These are phyloP conservation scores for Drosophila mauritiana DNA, from an alignment of 1,140 invertebrate species.

Conservation along the genomic window DNA sequence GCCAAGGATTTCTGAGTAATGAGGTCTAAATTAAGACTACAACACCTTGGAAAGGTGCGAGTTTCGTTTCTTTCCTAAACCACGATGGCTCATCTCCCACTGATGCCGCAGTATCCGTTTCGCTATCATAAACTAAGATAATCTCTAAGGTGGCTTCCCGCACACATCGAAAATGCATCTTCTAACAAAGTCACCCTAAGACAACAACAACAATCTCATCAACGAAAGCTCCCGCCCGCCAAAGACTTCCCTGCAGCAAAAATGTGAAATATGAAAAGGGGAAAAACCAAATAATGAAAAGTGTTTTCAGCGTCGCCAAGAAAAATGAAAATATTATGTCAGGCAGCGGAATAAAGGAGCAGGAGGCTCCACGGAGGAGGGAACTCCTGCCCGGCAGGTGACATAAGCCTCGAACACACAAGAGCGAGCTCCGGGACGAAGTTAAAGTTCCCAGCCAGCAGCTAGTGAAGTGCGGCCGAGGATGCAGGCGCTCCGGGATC, in stretches of 20 bases:
- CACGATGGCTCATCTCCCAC: slow-evolving; percentile 12
- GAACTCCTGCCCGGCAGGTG: slow-evolving; percentile 42
- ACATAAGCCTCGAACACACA: slow-evolving; percentile 59
- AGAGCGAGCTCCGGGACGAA: slow-evolving; percentile 38
- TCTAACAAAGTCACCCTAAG: slow-evolving; percentile 21
- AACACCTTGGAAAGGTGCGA: slow-evolving; percentile 1
- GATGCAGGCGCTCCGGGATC: slow-evolving; percentile 18
- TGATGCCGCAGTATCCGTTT: slow-evolving; percentile 16
- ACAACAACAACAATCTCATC: slow-evolving; percentile 57
- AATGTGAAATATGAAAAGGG: slow-evolving; percentile 73
- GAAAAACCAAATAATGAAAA: slow-evolving; percentile 74
- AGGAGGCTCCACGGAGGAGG: slow-evolving; percentile 3
- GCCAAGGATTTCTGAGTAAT: slow-evolving; percentile 2
- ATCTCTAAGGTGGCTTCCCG: slow-evolving; percentile 28
- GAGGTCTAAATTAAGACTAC: slow-evolving; percentile 11
- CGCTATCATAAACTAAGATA: slow-evolving; percentile 26
- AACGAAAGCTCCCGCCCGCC: slow-evolving; percentile 11
- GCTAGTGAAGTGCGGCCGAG: slow-evolving; percentile 37
- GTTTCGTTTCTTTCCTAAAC: not conserved
- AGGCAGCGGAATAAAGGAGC: slow-evolving; percentile 55
- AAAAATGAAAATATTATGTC: slow-evolving; percentile 76
- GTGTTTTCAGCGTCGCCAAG: slow-evolving; percentile 56
- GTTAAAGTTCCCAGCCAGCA: slow-evolving; percentile 32
- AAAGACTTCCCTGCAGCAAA: slow-evolving; percentile 38
- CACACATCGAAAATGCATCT: slow-evolving; percentile 4